Base-by-base conservation (phyloP, 1,140 invertebrate species). In the Hermetia illucens region DNA sequence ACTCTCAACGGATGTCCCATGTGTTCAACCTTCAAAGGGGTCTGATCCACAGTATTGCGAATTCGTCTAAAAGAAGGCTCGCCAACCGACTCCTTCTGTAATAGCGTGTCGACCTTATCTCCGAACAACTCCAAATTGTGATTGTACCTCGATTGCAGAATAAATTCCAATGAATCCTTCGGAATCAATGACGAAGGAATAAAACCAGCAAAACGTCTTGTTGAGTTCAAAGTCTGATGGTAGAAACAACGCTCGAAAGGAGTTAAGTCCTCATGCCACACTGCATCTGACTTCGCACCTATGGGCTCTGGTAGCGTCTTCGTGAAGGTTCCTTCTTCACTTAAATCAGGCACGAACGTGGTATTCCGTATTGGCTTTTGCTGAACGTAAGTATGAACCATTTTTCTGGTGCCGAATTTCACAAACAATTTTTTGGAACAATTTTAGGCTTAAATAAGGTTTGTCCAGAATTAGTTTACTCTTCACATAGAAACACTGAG, bases 211-310 rank as follows among this genome's bases (percentile, higher is more conserved):
- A 61, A 63, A 55, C 55, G 64, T 48, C 55, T 68, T 41, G 62
- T 71, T 52, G 49, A 72, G 55, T 55, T 58, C 41, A 76, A 60
- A 1, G 74, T 77, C 42, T 77, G 73, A 45, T 77, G 74, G 18
- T 67, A 67, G 49, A 63, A 73, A 17, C 77, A 55, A n/a, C 74
- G 54, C 20, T 70, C 62, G 19, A 64, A 65, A 6, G 64, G 45
- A 13, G 58, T 46, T 19, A 68, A 52, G 24, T 53, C 42, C 10
- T 48, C 40, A 29, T 50, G 42, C 61, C 66, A 66, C 3, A 41
- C 46, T 25, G 48, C 45, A 15, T 49, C 62, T 36, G 41, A 53
- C 41, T 50, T 61, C 49, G 45, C 57, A 44, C 41, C 44, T 52
- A 38, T 63, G 55, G 31, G 59, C 42, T 8, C 60, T 25, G 45